phyloP scores from a whole-genome alignment of 2,113 vertebrate genomes.

The Pituophis catenifer region DNA sequence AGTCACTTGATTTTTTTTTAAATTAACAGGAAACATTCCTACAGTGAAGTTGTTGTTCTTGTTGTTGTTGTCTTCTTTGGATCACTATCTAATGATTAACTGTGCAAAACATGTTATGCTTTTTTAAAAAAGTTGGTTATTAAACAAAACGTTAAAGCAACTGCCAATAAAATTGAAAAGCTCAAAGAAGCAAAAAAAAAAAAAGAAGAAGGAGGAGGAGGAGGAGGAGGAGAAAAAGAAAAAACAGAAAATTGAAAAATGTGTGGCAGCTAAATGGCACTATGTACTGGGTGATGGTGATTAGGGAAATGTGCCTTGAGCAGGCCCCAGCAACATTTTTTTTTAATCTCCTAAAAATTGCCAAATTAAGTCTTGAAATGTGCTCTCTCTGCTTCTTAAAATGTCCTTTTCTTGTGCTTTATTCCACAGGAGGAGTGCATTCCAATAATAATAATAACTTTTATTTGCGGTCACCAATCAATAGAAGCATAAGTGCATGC shows the following conservation, averaged over 20 bases:
- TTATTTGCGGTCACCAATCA: too few species aligned
- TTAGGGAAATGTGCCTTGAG: neutral
- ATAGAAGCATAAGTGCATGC: neutral
- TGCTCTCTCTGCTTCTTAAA: neutral
- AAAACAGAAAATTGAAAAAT: neutral
- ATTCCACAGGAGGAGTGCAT: neutral
- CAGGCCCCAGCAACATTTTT: neutral
- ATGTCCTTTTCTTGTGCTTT: neutral
- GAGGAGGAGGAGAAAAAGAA: neutral
- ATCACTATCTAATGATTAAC: neutral
- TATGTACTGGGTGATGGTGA: neutral
- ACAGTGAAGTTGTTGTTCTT: neutral
- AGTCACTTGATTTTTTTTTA: neutral
- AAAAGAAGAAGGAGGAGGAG: too few species aligned
- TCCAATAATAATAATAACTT: neutral
- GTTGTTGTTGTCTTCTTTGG: neutral
- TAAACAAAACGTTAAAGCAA: neutral
- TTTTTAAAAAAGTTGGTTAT: neutral
- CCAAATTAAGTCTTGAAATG: neutral
- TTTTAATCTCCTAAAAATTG: neutral
- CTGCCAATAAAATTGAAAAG: neutral
- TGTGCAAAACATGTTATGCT: neutral
- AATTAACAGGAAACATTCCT: neutral
- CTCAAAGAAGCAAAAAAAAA: neutral
- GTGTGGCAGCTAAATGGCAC: neutral